phyloP scores from a whole-genome alignment of 1,140 invertebrate species.

The Schlechtendalia chinensis region DNA sequence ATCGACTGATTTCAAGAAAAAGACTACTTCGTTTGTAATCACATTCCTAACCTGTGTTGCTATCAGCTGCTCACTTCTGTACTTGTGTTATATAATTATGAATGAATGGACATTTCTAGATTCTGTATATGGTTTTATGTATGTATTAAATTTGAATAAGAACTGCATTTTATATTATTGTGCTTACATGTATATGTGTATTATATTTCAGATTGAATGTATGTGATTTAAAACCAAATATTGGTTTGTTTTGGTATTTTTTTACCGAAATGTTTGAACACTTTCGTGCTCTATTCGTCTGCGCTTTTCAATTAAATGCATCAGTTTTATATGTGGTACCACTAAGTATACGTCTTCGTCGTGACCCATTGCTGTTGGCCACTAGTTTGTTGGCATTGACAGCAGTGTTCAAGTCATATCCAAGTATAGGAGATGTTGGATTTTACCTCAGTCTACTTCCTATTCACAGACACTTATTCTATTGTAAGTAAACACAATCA shows the following conservation, averaged over 20 bases:
- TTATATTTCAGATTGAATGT: constrained; percentile 69
- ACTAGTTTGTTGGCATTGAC: constrained; percentile 81
- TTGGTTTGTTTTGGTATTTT: constrained; percentile 99
- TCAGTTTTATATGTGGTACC: constrained; percentile 87
- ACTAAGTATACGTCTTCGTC: constrained; percentile 77
- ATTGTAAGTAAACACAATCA: constrained; percentile 66
- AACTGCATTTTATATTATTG: neutral
- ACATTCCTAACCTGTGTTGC: constrained; percentile 54
- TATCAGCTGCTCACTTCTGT: constrained; percentile 49
- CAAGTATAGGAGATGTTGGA: constrained; percentile 89
- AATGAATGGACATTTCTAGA: constrained; percentile 72
- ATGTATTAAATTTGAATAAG: constrained; percentile 56
- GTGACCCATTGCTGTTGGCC: constrained; percentile 82
- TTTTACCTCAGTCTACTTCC: constrained; percentile 88
- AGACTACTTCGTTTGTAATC: constrained; percentile 58
- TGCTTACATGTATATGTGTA: neutral
- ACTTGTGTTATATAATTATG: constrained; percentile 22
- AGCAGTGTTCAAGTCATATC: constrained; percentile 95
- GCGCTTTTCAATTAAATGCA: constrained; percentile 95
- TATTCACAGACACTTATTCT: constrained; percentile 85
- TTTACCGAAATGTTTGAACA: constrained; percentile 99
- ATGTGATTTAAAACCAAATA: constrained; percentile 92
- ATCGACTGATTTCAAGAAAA: constrained; percentile 55
- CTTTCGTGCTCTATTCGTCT: constrained; percentile 91
- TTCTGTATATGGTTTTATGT: constrained; percentile 83